Base-by-base conservation (phyloP, 2,888 invertebrate species). In the Empis livida region DNA sequence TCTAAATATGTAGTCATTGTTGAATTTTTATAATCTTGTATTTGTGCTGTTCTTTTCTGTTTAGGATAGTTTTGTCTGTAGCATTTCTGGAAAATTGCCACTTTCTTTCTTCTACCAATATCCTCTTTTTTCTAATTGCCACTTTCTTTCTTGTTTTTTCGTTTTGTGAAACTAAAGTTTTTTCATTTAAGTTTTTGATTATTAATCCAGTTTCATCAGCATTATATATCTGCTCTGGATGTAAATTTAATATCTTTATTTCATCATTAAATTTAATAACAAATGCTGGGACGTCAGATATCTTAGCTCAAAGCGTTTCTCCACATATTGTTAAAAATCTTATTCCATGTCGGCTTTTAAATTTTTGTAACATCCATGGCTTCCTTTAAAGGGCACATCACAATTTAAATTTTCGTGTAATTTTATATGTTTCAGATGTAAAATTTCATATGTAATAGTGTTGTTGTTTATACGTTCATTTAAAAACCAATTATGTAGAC, bases 151-250 rank as follows among this genome's bases (percentile, higher is more conserved):
- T 5, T 32, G 16, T 43, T 35, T 43, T 43, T 43, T 43, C 32
- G 10, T 10, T 13, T 32, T 32, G 6, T 17, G 16, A 13, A 31
- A 43, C 32, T 11, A 43, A 37, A 13, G 43, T 43, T 32, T 32
- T 30, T 32, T 43, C 27, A 20, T 20, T 17, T 32, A 44, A 37
- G 16, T 44, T 37, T 44, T 37, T 44, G 14, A 35, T 23, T 23
- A 44, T 35, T 44, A 37, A 23, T 20, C 15, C 38, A 37, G 37
- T 44, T 37, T 44, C 44, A 17, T 44, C 20, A 32, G 44, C 44
- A 44, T 44, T 44, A 23, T 44, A 14, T 11, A 16, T 38, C n/a
- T 38, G 16, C 38, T 38, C 16, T n/a, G 16, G 38, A 10, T n/a
- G n/a, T 5, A 35, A n/a, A 35, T n/a, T 35, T n/a, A n/a, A n/a